Percentiles rank a stretch among this genome's conserved stretches.
These are phyloP conservation scores for Xiphorhynchus elegans DNA, from an alignment of 2,113 vertebrate genomes.

Conservation along the genomic window DNA sequence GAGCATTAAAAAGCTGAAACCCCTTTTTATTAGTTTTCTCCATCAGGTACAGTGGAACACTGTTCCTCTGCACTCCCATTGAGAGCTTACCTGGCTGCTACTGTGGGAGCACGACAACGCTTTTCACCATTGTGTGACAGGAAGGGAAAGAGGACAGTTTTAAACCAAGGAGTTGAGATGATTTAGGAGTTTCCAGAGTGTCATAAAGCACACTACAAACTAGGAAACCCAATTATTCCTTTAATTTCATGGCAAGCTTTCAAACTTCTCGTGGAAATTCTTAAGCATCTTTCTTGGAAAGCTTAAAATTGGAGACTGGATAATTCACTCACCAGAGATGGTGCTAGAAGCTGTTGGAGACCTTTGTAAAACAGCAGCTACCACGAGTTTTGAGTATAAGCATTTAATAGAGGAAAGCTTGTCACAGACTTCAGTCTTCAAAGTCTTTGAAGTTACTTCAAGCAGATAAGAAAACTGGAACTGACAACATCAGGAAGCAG, in stretches of 20 bases:
- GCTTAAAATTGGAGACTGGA: background rate
- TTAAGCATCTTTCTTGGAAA: background rate
- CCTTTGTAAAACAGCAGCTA: background rate
- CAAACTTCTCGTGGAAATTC: background rate
- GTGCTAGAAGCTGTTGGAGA: background rate
- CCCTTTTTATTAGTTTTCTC: background rate
- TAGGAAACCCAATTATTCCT: background rate
- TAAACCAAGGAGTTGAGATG: background rate
- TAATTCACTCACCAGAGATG: background rate
- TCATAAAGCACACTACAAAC: background rate
- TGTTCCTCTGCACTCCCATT: background rate
- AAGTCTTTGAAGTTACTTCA: background rate
- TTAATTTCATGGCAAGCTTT: slow-evolving; percentile 1
- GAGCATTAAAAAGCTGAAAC: background rate
- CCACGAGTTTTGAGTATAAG: background rate
- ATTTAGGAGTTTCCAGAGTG: background rate
- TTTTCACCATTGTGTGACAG: background rate
- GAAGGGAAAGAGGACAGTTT: background rate
- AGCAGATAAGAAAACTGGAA: background rate
- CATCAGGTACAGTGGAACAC: background rate
- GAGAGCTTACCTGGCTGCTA: background rate
- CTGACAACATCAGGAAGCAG: background rate
- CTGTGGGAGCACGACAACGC: background rate
- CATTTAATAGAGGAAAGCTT: background rate
- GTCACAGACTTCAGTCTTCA: background rate